Conservation (phyloP, 2,888 invertebrate genomes). For the Andrena bicolor region DNA sequence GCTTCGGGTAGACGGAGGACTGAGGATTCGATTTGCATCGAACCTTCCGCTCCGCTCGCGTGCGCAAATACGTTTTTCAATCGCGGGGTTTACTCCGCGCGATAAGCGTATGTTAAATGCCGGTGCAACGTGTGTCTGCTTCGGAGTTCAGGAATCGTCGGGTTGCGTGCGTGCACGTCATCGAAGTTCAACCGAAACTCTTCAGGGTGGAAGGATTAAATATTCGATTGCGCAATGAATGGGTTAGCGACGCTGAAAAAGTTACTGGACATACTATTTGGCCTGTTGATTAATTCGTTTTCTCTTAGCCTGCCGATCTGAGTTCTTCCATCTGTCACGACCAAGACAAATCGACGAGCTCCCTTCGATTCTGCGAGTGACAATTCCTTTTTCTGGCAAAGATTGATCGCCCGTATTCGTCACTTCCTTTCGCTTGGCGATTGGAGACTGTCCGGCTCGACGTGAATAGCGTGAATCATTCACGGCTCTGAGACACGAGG, state of each 20-base stretch:
- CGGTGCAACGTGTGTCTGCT: constrained; percentile 14
- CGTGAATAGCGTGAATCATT: constrained; percentile 1
- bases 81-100: not conserved
- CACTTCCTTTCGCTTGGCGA: not conserved
- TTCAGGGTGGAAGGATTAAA: not conserved
- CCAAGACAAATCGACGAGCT: constrained; percentile 19
- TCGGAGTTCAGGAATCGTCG: not conserved
- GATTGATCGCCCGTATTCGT: constrained; percentile 37
- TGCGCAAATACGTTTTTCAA: constrained; percentile 24
- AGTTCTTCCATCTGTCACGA: not conserved
- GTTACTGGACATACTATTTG: not conserved
- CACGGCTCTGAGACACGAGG: not conserved
- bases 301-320: not conserved
- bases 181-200: not conserved
- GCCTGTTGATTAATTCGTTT: constrained; percentile 6
- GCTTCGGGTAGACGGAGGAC: not conserved
- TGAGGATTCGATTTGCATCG: not conserved
- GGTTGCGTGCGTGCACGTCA: not conserved
- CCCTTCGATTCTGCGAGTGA: not conserved
- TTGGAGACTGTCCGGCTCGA: not conserved
- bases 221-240: not conserved
- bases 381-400: not conserved
- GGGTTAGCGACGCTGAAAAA: not conserved
- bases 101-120: constrained; percentile 8
- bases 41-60: not conserved